Evolutionary conservation across 1,140 invertebrate species (phyloP).

Genomic region (Calephelis nemesis): DNA sequence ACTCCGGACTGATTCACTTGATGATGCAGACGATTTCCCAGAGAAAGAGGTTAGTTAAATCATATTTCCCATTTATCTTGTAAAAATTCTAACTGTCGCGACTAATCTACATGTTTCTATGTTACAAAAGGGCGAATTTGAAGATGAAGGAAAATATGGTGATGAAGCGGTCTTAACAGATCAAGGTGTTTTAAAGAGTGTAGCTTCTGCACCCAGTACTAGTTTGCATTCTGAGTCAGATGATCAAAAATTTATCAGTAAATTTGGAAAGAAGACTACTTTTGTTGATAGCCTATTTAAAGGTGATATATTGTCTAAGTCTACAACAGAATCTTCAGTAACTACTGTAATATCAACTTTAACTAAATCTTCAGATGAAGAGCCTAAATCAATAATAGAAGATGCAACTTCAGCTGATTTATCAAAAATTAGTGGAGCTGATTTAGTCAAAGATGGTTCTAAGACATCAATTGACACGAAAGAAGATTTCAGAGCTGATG

Average conservation of each 20-base stretch:
- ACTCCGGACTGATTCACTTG: conserved; percentile 74
- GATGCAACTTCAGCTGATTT: conserved; percentile 70
- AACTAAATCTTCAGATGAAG: conserved; percentile 71
- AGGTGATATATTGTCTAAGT: conserved; percentile 68
- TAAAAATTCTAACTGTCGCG: background rate
- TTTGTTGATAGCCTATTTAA: conserved; percentile 56
- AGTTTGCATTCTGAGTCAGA: conserved; percentile 32
- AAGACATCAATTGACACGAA: conserved; percentile 68
- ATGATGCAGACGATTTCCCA: conserved; percentile 77
- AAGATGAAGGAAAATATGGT: conserved; percentile 52
- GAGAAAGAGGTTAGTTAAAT: conserved; percentile 68
- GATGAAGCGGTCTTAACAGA: conserved; percentile 35
- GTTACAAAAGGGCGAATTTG: conserved; percentile 53
- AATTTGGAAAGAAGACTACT: conserved; percentile 51
- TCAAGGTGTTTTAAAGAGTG: conserved; percentile 31
- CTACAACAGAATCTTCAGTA: conserved; percentile 70
- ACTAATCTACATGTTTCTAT: background rate
- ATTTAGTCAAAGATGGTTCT: conserved; percentile 66
- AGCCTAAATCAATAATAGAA: conserved; percentile 68
- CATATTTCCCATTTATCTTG: background rate
- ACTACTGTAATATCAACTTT: conserved; percentile 69
- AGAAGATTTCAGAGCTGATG: conserved; percentile 63
- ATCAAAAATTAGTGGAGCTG: conserved; percentile 69
- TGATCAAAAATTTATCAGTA: conserved; percentile 43
- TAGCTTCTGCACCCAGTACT: conserved; percentile 33